Base-by-base conservation (phyloP, 2,888 invertebrate genomes). In the Lottia gigantea region DNA sequence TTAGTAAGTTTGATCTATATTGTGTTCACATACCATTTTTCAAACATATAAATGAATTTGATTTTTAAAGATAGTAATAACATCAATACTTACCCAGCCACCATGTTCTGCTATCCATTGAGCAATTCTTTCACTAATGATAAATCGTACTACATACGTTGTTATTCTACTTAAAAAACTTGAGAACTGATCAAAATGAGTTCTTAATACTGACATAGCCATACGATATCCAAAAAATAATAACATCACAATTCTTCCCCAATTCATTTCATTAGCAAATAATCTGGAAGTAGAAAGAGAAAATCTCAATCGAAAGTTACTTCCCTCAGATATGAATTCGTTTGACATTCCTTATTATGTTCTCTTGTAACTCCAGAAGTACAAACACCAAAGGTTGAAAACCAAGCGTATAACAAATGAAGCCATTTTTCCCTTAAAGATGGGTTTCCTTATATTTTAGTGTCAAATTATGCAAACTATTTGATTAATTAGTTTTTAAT, bases 151-250 rank as follows among this genome's bases (percentile, higher is more conserved):
- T 45, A 88, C 74, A 79, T 82, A 86, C 62, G 76, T 72, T n/a
- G 86, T 81, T 66, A 88, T 83, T 55, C 82, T 80, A 23, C 74
- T 75, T 70, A 88, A 73, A 75, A 87, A 86, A 16, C 80, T 79
- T n/a, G 79, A 74, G 79, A 88, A 86, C 46, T 81, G 81, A 45
- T 67, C 64, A 63, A 83, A 76, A 62, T 83, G 82, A 12, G 78
- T 74, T 49, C 78, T 78, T 23, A 88, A 66, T 14, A 85, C 81
- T 45, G 79, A 79, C 62, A 86, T 79, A 15, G 85, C 86, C 73
- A 89, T 84, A 25, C 86, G 76, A 76, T 88, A 89, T 19, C 88
- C 89, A 78, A 89, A 88, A 70, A 83, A 86, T 67, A 89, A 80
- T 49, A 89, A 79, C 2, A 88, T 83, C 65, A 87, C 75, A 49